Percentiles rank a stretch among this genome's conserved stretches.
Conservation (phyloP, 2,888 invertebrate genomes). For the Apotomis turbidana region DNA sequence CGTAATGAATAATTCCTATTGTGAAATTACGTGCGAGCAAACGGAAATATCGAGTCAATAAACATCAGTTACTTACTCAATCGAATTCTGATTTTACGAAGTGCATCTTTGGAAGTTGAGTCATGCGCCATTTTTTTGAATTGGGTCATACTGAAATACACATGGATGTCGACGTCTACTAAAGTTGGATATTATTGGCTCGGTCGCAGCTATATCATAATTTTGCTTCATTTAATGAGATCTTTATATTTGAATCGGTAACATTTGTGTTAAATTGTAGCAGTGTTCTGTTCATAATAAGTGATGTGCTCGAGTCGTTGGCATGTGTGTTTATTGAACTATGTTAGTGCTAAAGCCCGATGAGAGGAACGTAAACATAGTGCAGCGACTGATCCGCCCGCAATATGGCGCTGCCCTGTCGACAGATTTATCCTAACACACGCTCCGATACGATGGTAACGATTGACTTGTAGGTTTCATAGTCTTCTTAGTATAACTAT, state of each 20-base stretch:
- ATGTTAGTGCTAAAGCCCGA: conserved; percentile 65
- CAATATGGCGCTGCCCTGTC: conserved; percentile 58
- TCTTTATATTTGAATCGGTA: conserved; percentile 21
- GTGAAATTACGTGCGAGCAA: conserved; percentile 47
- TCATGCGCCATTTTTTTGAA: conserved; percentile 68
- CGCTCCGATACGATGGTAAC: conserved; percentile 50
- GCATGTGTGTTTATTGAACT: conserved; percentile 65
- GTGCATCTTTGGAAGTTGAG: conserved; percentile 67
- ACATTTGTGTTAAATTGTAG: conserved; percentile 20
- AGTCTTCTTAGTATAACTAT: conserved; percentile 45
- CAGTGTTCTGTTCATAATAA: not conserved
- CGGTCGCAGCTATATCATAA: conserved; percentile 19
- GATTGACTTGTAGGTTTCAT: conserved; percentile 58
- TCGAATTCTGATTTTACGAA: conserved; percentile 53
- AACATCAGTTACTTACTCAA: conserved; percentile 64
- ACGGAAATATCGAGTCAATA: conserved; percentile 66
- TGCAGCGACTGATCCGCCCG: conserved; percentile 53
- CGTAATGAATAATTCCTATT: conserved; percentile 52
- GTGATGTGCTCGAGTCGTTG: conserved; percentile 49
- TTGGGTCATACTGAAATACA: conserved; percentile 64
- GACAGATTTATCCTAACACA: conserved; percentile 71
- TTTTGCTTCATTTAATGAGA: conserved; percentile 20
- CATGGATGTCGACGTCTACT: conserved; percentile 54
- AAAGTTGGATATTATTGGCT: conserved; percentile 33
- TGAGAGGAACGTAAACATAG: conserved; percentile 73